Base-by-base conservation (phyloP, 2,888 invertebrate genomes). In the Rhagophthalmus giganteus region DNA sequence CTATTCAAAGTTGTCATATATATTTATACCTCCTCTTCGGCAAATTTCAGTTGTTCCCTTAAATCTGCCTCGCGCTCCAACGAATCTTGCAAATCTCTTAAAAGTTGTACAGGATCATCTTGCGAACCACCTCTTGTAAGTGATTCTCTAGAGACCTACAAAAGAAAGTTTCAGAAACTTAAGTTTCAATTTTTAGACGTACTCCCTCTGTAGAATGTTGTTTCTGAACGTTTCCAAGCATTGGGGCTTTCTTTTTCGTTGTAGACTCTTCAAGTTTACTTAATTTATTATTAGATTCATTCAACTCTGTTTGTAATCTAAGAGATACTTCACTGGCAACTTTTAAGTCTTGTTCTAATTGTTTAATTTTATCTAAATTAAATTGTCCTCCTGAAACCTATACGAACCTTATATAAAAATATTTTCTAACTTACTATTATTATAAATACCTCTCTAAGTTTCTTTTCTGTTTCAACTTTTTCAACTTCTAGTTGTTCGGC, bases 21-120 rank as follows among this genome's bases (percentile, higher is more conserved):
- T n/a, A n/a, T n/a, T n/a, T n/a, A n/a, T 76, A 88, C 89, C 84
- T 96, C 95, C 75, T 94, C 94, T 74, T 96, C 95, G 8, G 94
- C 88, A 73, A 93, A 95, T 58, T 87, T 84, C 7, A 96, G 76
- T 72, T 97, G 96, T 72, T 97, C 96, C 42, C 92, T 82, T 9
- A 96, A 78, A 76, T 97, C 96, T 1, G 92, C 91, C 74, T 97
- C 96, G 14, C 96, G 79, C 76, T 97, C 96, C 54, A 94, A 78
- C 1, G 93, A 90, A 76, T 95, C 95, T 70, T 93, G 90, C 10
- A 96, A 78, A 70, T 95, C 94, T 32, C 93, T 79, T 54, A 93
- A 78, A 27, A 94, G 75, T 68, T 92, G 90, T 34, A 84, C 85
- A 1, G 89, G 87, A 73, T 90, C 88, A 62, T 89, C 88, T 70